Evolutionary conservation across 2,888 invertebrate genomes (phyloP), one percentile per base, ranked within the genome.

Genomic region (Parelbella ahira): DNA sequence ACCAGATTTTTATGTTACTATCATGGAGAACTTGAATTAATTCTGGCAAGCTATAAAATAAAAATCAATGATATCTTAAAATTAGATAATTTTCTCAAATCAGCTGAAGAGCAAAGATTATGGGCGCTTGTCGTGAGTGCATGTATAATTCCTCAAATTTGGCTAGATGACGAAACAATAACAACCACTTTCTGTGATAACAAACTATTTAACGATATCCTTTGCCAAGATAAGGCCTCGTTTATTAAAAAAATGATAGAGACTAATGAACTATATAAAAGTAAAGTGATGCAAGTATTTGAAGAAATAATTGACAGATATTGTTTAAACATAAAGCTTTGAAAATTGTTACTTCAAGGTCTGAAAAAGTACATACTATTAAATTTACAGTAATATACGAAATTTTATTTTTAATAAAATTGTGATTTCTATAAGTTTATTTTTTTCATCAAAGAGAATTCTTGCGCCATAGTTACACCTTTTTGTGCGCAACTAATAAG

Each of bases 241-340:
- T 89, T 90, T 52, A 88, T 92, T 32, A 62, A 82, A 42, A 72
- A 79, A 51, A 90, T 90, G 59, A 91, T 91, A 63, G 56, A 77
- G 50, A 56, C 65, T 1, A 88, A 90, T 66, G 49, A 61, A 1
- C 54, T 80, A 7, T 92, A 90, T 54, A 82, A 75, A 47, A 60
- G 68, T 24, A 88, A 89, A 37, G 62, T 91, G 11, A 70, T 84
- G 45, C 86, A 88, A 50, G 76, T 91, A 60, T 74, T 91, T 43
- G 76, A 88, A 50, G 90, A 91, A 61, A 79, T 91, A 37, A 68
- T 89, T 28, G 84, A 89, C 49, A 73, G 70, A 53, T 90, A 83
- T 56, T 73, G 78, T 54, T 44, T 56, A 25, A 36, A 2, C 15
- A n/a, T n/a, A n/a, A n/a, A n/a, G n/a, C n/a, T n/a, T n/a, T n/a